A percentile compares a stretch with the other conserved stretches of the same genome.
phyloP scores from a whole-genome alignment of 2,888 invertebrate genomes.

The Lamproptera curius region DNA sequence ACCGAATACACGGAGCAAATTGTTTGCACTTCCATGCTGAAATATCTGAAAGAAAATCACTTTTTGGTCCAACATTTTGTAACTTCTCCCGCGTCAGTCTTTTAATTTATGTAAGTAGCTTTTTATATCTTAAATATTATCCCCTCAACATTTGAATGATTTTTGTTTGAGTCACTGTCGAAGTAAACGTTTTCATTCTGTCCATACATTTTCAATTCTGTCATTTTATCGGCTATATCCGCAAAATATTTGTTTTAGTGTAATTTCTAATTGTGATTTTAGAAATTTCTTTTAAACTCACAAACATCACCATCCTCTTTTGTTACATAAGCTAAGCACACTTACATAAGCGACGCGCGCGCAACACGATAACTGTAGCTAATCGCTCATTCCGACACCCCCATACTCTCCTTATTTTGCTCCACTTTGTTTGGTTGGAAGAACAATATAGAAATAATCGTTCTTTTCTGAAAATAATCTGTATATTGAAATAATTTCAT shows the following conservation, averaged over 20 bases:
- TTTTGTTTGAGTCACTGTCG: conserved; percentile 18
- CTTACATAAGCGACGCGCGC: background rate
- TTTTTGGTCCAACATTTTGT: conserved; percentile 14
- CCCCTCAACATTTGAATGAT: conserved; percentile 23
- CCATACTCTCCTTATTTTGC: too few relatives aligned
- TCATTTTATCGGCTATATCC: conserved; percentile 20
- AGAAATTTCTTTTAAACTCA: conserved; percentile 12
- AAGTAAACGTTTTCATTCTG: conserved; percentile 21
- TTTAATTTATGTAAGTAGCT: conserved; percentile 19
- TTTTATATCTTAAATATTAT: conserved; percentile 25
- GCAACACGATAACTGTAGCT: background rate
- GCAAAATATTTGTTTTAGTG: conserved; percentile 21
- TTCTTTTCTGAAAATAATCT: background rate
- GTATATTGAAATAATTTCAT: background rate
- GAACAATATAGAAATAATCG: background rate
- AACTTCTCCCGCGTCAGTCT: conserved; percentile 16
- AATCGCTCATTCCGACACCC: too few relatives aligned
- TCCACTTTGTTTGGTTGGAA: too few relatives aligned
- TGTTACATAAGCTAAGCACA: background rate
- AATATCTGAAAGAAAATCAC: too few relatives aligned
- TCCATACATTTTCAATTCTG: conserved; percentile 23
- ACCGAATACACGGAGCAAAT: conserved; percentile 18
- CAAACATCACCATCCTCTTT: conserved; percentile 1
- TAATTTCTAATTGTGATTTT: conserved; percentile 16
- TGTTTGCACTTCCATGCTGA: conserved; percentile 25